Base-by-base conservation (phyloP, 2,797 vertebrate genomes). In the Crocidura indochinensis region DNA sequence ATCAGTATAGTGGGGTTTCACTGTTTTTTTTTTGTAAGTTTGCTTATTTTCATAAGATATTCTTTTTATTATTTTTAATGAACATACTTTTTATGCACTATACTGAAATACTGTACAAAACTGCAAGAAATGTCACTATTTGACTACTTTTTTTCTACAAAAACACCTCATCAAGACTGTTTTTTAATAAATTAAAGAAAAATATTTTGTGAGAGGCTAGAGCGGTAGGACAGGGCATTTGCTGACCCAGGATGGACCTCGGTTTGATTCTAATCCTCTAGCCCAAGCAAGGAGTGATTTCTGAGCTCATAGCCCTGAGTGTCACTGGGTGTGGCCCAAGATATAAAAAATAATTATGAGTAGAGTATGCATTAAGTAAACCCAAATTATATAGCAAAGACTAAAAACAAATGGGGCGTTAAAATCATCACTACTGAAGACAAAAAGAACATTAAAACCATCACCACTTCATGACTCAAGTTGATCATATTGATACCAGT, bases 51-150 rank as follows among this genome's bases (percentile, higher is more conserved):
- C 94, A 94, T 95, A 97, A 95, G 93, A 97, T 96, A 97, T 27
- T 83, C 94, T 53, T 97, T 97, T 98, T 97, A 98, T 96, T 97
- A 96, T 95, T 96, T n/a, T 97, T 97, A 15, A 96, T 98, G 96
- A 98, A 98, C 92, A 97, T 97, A 97, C 95, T 95, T 98, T 97
- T 97, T 97, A 98, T 98, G 96, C 97, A 98, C 97, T 98, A 98
- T 97, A 98, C 96, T 97, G 97, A 98, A 98, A 96, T 97, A 98
- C 97, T 98, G 95, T 98, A 98, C 98, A 98, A 97, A 98, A 98
- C 97, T 97, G 94, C 98, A 98, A 97, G 97, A 97, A 98, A 98
- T 97, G 96, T 96, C 97, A 98, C 97, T 98, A 96, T 96, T 97
- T 96, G 96, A 98, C 97, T 97, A 98, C 96, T 98, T 97, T 97